phyloP scores from a whole-genome alignment of 2,888 invertebrate species.

The Euplexia lucipara region DNA sequence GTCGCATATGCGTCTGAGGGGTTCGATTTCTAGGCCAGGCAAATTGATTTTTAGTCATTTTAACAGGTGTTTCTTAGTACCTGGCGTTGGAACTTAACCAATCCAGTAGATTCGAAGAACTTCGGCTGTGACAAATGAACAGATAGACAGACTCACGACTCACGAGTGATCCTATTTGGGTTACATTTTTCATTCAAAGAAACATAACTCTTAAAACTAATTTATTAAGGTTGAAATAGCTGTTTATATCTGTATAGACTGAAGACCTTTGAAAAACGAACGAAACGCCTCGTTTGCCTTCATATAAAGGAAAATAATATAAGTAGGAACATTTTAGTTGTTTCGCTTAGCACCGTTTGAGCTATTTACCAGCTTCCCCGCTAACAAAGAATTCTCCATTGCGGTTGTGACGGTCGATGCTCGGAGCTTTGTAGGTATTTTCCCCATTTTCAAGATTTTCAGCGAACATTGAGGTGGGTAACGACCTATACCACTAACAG shows the following conservation, averaged over 20 bases:
- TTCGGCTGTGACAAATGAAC: too few species aligned
- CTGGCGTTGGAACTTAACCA: too few species aligned
- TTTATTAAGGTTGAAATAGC: constrained; percentile 1
- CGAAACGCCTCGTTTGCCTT: not conserved
- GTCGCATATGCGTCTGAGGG: too few species aligned
- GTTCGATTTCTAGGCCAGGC: too few species aligned
- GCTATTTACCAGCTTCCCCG: constrained; percentile 43
- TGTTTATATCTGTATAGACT: constrained; percentile 14
- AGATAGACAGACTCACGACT: too few species aligned
- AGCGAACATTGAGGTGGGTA: constrained; percentile 40
- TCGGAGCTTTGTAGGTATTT: constrained; percentile 36
- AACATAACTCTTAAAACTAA: too few species aligned
- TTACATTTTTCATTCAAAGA: too few species aligned
- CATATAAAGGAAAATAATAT: constrained; percentile 24
- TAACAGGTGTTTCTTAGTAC: too few species aligned
- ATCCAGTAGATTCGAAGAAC: too few species aligned
- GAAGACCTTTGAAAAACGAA: constrained; percentile 7
- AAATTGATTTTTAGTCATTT: too few species aligned
- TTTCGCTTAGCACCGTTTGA: constrained; percentile 18
- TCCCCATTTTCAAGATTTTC: constrained; percentile 51
- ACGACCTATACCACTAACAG: constrained; percentile 43
- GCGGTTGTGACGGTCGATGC: constrained; percentile 12
- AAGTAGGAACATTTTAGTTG: constrained; percentile 20
- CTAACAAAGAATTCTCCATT: constrained; percentile 50
- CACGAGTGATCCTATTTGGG: too few species aligned